phyloP scores from a whole-genome alignment of 1,140 invertebrate species.

The Psilanteris sp. region DNA sequence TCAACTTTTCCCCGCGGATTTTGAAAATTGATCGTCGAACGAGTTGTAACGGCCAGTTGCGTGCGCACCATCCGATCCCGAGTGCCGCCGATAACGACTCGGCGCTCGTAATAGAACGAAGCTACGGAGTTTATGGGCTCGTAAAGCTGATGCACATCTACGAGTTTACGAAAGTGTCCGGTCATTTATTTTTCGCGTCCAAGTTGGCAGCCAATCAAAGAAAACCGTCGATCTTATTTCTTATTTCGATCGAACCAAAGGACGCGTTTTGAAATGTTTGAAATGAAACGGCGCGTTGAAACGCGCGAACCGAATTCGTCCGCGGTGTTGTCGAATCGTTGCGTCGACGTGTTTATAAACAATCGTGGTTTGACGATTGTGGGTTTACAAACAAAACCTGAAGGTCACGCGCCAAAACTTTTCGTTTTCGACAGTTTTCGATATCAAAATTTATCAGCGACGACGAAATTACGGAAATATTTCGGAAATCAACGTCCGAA shows the following conservation, averaged over 20 bases:
- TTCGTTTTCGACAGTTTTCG: too few relatives aligned
- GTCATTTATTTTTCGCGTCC: conserved; percentile 44
- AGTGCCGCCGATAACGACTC: conserved; percentile 21
- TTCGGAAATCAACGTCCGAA: too few relatives aligned
- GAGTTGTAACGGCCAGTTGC: conserved; percentile 19
- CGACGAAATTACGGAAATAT: too few relatives aligned
- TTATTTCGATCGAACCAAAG: conserved; percentile 42
- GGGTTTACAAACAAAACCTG: too few relatives aligned
- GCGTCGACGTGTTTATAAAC: too few relatives aligned
- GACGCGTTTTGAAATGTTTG: conserved; percentile 33
- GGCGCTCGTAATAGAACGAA: conserved; percentile 50
- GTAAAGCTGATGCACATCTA: conserved; percentile 38
- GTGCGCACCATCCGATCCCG: conserved; percentile 14
- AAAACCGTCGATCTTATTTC: conserved; percentile 37
- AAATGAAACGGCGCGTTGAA: too few relatives aligned
- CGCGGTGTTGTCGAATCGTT: too few relatives aligned
- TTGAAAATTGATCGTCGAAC: conserved; percentile 1
- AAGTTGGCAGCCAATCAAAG: conserved; percentile 56
- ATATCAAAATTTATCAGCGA: too few relatives aligned
- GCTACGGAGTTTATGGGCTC: conserved; percentile 40
- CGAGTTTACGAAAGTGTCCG: conserved; percentile 46
- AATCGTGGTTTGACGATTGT: too few relatives aligned
- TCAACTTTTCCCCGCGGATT: background rate
- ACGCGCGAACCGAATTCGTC: too few relatives aligned
- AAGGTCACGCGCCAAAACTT: too few relatives aligned